Percentiles rank a stretch among this genome's conserved stretches.
These are phyloP conservation scores for Gymnocheta viridis DNA, from an alignment of 2,888 invertebrate species.

Conservation along the genomic window DNA sequence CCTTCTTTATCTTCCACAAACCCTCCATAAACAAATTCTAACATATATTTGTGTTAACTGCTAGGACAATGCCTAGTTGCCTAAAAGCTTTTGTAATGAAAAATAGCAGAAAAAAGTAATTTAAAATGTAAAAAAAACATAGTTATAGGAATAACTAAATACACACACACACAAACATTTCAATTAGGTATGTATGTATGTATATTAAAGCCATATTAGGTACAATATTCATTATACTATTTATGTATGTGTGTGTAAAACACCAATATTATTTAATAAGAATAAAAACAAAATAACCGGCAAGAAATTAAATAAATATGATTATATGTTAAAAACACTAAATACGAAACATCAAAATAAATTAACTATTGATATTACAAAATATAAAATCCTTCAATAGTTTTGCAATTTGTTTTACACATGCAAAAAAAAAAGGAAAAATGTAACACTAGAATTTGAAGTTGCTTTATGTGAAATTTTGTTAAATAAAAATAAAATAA, in stretches of 20 bases:
- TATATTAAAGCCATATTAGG: constrained; percentile 63
- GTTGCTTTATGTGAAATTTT: background rate
- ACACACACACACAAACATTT: constrained; percentile 33
- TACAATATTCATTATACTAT: constrained; percentile 40
- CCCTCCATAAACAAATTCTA: constrained; percentile 20
- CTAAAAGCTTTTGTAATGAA: constrained; percentile 52
- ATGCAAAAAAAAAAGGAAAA: background rate
- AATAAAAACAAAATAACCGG: constrained; percentile 10
- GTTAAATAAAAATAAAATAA: background rate
- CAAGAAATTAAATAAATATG: constrained; percentile 39
- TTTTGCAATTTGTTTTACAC: constrained; percentile 2
- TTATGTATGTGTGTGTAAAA: constrained; percentile 55
- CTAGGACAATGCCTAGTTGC: constrained; percentile 23
- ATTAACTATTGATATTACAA: constrained; percentile 16
- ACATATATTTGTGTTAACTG: constrained; percentile 17
- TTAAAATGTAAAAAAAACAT: constrained; percentile 49
- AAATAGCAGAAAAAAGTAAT: constrained; percentile 31
- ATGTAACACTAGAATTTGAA: background rate
- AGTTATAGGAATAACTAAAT: constrained; percentile 39
- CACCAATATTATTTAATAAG: constrained; percentile 63
- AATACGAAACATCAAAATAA: constrained; percentile 22
- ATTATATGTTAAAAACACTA: constrained; percentile 32
- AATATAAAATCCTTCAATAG: constrained; percentile 15
- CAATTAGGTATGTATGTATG: no score
- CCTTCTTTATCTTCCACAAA: constrained; percentile 39